These are phyloP conservation scores for Drosophila acutilabella DNA, from an alignment of 2,888 invertebrate genomes.

Conservation along the genomic window DNA sequence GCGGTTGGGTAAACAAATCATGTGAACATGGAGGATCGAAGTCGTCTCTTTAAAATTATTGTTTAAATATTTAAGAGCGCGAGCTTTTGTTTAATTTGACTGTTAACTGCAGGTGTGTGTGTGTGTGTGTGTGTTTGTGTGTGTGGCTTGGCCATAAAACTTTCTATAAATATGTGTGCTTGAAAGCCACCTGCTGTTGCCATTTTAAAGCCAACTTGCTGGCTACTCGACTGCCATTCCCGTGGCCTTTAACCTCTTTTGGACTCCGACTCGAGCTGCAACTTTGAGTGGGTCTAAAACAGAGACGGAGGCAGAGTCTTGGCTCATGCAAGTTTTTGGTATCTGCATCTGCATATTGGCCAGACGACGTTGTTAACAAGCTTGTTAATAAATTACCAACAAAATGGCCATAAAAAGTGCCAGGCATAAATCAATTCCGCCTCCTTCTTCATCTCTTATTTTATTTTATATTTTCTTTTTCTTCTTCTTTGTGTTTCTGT, in stretches of 20 bases:
- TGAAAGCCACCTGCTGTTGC: conserved; percentile 73
- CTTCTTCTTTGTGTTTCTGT: no score
- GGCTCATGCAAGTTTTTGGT: conserved; percentile 35
- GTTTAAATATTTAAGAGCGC: conserved; percentile 75
- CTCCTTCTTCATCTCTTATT: conserved; percentile 37
- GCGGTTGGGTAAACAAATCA: conserved; percentile 76
- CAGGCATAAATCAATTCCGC: conserved; percentile 76
- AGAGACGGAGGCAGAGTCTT: conserved; percentile 2
- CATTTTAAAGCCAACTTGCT: conserved; percentile 23
- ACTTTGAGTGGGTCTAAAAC: not conserved
- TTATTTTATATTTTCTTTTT: not conserved
- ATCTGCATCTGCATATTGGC: conserved; percentile 68
- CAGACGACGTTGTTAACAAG: conserved; percentile 75
- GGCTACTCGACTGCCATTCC: conserved; percentile 4
- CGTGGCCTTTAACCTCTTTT: conserved; percentile 73
- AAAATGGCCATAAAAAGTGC: conserved; percentile 80
- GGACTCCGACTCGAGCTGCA: conserved; percentile 8
- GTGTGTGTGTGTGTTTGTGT: conserved; percentile 10
- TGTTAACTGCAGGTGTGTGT: conserved; percentile 19
- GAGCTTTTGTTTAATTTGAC: conserved; percentile 67
- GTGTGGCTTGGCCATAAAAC: conserved; percentile 44
- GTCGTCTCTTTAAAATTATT: conserved; percentile 28
- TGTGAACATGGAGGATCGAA: conserved; percentile 49
- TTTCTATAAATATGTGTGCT: conserved; percentile 74
- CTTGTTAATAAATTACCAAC: conserved; percentile 81